Conservation (phyloP, 1,140 invertebrate genomes). For the Papilio glaucus region DNA sequence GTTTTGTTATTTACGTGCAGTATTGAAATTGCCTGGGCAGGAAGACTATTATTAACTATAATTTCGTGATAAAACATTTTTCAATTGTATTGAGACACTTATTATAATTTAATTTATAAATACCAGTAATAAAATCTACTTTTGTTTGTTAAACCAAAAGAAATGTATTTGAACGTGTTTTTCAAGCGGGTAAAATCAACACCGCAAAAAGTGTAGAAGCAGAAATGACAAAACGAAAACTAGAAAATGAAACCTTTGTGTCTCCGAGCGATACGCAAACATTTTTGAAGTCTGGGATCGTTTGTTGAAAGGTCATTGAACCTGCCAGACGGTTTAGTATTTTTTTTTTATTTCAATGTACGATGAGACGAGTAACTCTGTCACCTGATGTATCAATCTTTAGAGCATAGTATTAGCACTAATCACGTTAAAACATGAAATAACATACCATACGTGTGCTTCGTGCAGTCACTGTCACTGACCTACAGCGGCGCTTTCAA, state of each 20-base stretch:
- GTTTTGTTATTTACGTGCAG: no score
- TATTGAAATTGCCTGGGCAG: no score
- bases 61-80: no score
- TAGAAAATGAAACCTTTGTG: slow-evolving; percentile 4
- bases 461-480: neutral
- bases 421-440: neutral
- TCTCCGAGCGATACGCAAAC: slow-evolving; percentile 5
- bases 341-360: neutral
- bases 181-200: neutral
- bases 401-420: neutral
- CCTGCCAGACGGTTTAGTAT: neutral
- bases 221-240: slow-evolving; percentile 5
- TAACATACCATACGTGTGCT: neutral
- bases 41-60: no score
- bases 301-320: neutral
- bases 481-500: neutral
- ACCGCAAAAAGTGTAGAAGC: neutral
- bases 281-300: neutral
- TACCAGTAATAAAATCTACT: neutral
- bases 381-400: neutral
- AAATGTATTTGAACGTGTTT: neutral
- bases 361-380: neutral
- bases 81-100: no score
- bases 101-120: neutral
- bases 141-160: neutral